Evolutionary conservation across 2,888 invertebrate species (phyloP), one percentile per base, ranked within the genome.

Genomic region (Calephelis perditalis): DNA sequence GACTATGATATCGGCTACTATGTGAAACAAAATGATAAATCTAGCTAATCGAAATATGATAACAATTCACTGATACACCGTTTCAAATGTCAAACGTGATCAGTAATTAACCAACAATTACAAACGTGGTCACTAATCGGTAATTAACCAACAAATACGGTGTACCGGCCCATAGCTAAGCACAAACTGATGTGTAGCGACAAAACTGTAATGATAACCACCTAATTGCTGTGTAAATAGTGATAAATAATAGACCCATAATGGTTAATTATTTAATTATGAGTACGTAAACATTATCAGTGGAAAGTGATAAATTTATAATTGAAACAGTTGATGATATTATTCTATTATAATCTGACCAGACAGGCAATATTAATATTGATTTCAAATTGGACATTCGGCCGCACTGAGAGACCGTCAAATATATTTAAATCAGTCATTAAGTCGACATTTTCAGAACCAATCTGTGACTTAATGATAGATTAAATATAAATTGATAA

Each of bases 11-110:
- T 73, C 73, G 73, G 69, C 69, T 67, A 68, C 66, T 70, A 69
- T 70, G 67, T 70, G 69, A 57, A 66, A 62, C 75, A 72, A 78
- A 75, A 74, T 72, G 76, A 79, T 82, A 79, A 78, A 73, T 73
- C 71, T 72, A 75, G 74, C 65, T 81, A 84, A 83, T 84, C 82
- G 71, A 73, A 68, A 68, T 65, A 68, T 73, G 77, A 67, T 67
- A 69, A 67, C 54, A 54, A 60, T 35, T 47, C 54, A 54, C 35
- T 36, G 36, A 54, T 36, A 54, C 54, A 54, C 36, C 54, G 36
- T 10, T 11, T 35, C 36, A 35, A 54, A 54, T 35, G 26, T 36
- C 54, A 10, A 36, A 4, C 36, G 36, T 54, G 36, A 54, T 8
- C 6, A 36, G 35, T 36, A 36, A 35, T 7, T 26, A 35, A 15